Percentiles rank a stretch among this genome's conserved stretches.
Evolutionary conservation across 2,888 invertebrate species (phyloP).

Genomic region (Noctua pronuba): DNA sequence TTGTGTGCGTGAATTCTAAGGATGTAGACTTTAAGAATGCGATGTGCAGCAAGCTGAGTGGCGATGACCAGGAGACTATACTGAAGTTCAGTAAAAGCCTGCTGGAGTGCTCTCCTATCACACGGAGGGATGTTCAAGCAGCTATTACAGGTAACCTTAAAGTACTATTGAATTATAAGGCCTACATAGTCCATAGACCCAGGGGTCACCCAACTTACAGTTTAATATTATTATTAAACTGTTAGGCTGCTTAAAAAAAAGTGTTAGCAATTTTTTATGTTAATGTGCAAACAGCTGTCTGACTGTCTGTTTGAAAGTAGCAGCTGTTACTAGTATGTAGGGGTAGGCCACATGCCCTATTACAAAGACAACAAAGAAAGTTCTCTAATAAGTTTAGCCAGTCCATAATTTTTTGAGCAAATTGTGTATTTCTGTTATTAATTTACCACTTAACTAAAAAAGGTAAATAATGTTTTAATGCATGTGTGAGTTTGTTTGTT

Average conservation of each 20-base stretch:
- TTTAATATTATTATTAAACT: conserved; percentile 25
- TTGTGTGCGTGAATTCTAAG: conserved; percentile 89
- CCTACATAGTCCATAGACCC: too few relatives aligned
- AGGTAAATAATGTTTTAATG: background rate
- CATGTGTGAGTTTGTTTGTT: background rate
- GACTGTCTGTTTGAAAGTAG: conserved; percentile 37
- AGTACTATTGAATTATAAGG: background rate
- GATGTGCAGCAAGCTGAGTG: conserved; percentile 89
- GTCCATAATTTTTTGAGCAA: background rate
- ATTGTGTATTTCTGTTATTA: background rate
- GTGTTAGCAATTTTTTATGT: conserved; percentile 48
- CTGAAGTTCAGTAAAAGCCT: conserved; percentile 88
- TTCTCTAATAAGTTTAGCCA: background rate
- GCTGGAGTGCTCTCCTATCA: conserved; percentile 85
- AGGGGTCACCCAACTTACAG: background rate
- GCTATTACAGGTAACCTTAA: conserved; percentile 82
- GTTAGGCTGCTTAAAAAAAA: conserved; percentile 14
- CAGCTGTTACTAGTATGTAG: conserved; percentile 40
- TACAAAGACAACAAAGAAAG: conserved; percentile 23
- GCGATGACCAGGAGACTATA: conserved; percentile 89
- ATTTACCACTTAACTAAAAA: background rate
- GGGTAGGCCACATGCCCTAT: conserved; percentile 10
- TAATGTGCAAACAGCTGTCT: conserved; percentile 50
- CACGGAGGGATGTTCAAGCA: conserved; percentile 82
- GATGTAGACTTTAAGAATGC: conserved; percentile 88